A percentile compares a stretch with the other conserved stretches of the same genome.
These are phyloP conservation scores for Pollenia labialis DNA, from an alignment of 2,888 invertebrate genomes.

Conservation along the genomic window DNA sequence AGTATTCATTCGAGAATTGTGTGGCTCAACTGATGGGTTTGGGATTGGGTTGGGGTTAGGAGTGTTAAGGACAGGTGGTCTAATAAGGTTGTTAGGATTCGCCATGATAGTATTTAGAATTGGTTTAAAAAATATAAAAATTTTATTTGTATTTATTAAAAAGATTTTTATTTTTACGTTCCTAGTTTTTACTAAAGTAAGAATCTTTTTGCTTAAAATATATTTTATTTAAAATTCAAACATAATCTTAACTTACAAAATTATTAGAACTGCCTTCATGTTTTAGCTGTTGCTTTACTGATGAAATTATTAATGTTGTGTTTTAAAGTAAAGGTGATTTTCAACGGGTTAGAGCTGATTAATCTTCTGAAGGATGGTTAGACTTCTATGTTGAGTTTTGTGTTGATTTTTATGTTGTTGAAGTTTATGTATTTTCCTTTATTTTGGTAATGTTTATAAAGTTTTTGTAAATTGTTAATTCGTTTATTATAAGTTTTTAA, in stretches of 20 bases:
- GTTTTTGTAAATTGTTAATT: too few relatives aligned
- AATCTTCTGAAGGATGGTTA: neutral
- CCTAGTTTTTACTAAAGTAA: neutral
- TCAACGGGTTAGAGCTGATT: neutral
- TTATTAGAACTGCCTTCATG: neutral
- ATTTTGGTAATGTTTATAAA: too few relatives aligned
- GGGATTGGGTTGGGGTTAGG: neutral
- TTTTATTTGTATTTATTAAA: neutral
- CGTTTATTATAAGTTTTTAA: too few relatives aligned
- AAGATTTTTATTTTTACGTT: neutral
- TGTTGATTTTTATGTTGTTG: neutral
- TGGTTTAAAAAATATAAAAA: neutral
- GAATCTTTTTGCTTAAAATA: slow-evolving; percentile 2
- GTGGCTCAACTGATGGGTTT: slow-evolving; percentile 2
- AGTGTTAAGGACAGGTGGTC: neutral
- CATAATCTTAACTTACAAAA: slow-evolving; percentile 10
- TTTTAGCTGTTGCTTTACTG: too few relatives aligned
- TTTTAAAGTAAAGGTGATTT: neutral
- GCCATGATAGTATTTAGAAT: slow-evolving; percentile 3
- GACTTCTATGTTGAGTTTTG: slow-evolving; percentile 2
- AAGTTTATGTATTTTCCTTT: neutral
- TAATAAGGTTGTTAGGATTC: neutral
- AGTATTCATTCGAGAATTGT: slow-evolving; percentile 5
- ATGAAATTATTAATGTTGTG: too few relatives aligned
- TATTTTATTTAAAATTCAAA: neutral